These are phyloP conservation scores for Falco rusticolus DNA, from an alignment of 2,797 vertebrate species.

Conservation along the genomic window DNA sequence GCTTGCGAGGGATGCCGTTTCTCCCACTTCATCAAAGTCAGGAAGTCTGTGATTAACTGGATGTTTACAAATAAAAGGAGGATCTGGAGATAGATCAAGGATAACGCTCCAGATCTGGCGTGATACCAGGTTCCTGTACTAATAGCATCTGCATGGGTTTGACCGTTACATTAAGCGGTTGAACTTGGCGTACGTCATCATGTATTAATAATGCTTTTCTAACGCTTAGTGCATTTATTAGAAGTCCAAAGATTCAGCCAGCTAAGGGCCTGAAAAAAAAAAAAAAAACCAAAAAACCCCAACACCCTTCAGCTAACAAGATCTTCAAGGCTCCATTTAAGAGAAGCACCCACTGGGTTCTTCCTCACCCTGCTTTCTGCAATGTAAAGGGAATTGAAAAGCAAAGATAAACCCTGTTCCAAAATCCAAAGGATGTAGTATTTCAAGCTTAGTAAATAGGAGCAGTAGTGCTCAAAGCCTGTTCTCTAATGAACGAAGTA, in stretches of 20 bases:
- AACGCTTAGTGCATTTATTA: neutral
- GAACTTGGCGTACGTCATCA: neutral
- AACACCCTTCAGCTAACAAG: neutral
- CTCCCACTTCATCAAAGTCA: conserved; percentile 38
- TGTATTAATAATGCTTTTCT: neutral
- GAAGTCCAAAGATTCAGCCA: conserved; percentile 7
- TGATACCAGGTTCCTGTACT: neutral
- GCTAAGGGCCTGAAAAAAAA: neutral
- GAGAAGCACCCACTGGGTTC: neutral
- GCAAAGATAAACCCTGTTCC: neutral
- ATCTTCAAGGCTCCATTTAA: neutral
- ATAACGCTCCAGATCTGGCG: neutral
- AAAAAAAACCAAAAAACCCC: neutral
- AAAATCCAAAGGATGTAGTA: neutral
- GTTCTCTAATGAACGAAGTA: neutral
- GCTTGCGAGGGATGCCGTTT: neutral
- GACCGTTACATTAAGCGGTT: neutral
- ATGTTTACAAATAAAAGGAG: conserved; percentile 58
- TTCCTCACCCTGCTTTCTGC: neutral
- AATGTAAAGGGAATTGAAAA: neutral
- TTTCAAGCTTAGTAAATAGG: neutral
- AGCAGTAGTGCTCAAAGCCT: neutral
- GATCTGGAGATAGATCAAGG: conserved; percentile 45
- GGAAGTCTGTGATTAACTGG: conserved; percentile 44
- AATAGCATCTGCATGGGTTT: neutral